These are phyloP conservation scores for Cossypha dichroa DNA, from an alignment of 2,797 vertebrate species.

Conservation along the genomic window DNA sequence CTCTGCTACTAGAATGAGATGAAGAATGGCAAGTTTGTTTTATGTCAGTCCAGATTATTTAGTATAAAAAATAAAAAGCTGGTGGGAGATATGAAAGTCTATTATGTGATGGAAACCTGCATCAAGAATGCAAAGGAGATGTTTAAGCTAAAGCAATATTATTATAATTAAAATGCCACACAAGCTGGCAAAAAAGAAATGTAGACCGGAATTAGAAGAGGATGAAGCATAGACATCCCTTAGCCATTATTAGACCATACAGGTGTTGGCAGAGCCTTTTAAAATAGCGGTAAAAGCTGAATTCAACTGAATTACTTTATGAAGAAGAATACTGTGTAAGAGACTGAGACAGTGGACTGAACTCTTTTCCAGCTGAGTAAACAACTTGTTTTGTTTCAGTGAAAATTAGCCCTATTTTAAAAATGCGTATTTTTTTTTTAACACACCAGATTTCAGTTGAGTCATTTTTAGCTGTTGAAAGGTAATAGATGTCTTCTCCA, in stretches of 20 bases:
- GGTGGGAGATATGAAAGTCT: neutral
- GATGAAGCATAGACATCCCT: fast-evolving
- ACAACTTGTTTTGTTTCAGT: neutral
- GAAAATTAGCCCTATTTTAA: neutral
- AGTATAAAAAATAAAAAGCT: neutral
- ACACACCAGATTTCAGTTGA: neutral
- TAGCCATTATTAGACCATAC: neutral
- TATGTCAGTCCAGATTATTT: neutral
- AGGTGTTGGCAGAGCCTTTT: neutral
- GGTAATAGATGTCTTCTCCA: neutral
- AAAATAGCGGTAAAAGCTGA: neutral
- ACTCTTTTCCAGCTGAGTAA: neutral
- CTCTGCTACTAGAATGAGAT: neutral
- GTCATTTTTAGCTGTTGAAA: neutral
- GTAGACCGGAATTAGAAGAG: neutral
- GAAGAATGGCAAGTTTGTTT: neutral
- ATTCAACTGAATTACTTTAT: neutral
- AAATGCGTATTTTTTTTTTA: neutral
- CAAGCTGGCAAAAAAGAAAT: neutral
- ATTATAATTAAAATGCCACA: neutral
- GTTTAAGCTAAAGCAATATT: neutral
- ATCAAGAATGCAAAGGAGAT: neutral
- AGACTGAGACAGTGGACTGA: neutral
- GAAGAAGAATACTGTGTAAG: neutral
- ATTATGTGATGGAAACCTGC: neutral